Base-by-base conservation (phyloP, 2,113 vertebrate genomes). In the Mastomys natalensis region DNA sequence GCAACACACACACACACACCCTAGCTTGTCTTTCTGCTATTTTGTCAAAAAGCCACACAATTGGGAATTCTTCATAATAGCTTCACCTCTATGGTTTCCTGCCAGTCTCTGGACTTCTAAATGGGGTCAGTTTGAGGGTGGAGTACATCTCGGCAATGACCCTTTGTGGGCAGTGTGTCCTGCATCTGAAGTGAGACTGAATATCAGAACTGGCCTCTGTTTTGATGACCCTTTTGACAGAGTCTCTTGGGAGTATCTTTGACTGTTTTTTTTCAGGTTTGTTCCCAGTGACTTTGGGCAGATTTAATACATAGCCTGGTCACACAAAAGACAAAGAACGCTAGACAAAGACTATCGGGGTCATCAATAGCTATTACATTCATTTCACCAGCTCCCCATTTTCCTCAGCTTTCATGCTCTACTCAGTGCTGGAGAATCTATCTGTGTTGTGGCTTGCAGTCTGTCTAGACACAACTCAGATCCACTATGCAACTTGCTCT, bases 221-320 rank as follows among this genome's bases (percentile, higher is more conserved):
- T 91, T 74, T 26, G 40, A 48, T 51, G 13, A 55, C 31, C 73
- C 13, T 37, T 2, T 16, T 15, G 58, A 37, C 13, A 87, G 4
- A 91, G 34, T 51, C 74, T 80, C 74, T 31, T 48, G 60, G 66
- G 66, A 66, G 45, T 68, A 51, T 74, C 53, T 95, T 88, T 76
- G 51, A 15, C 43, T 82, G 62, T 34, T 43, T 94, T 94, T 94
- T 94, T n/a, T 94, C 22, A 89, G 78, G 62, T 87, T 91, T 77
- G 72, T 4, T 73, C 53, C 26, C 29, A 72, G 73, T 62, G 53
- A 92, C 58, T 93, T 62, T 84, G 60, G 55, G 89, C 78, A 96
- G 72, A 74, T 0, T 10, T 29, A 85, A 22, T 53, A 73, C 6
- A 34, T 15, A 53, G 37, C 37, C 11, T 73, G 78, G 4, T 7